Evolutionary conservation across 2,797 vertebrate species (phyloP).

Genomic region (Rhadinocentrus ornatus): DNA sequence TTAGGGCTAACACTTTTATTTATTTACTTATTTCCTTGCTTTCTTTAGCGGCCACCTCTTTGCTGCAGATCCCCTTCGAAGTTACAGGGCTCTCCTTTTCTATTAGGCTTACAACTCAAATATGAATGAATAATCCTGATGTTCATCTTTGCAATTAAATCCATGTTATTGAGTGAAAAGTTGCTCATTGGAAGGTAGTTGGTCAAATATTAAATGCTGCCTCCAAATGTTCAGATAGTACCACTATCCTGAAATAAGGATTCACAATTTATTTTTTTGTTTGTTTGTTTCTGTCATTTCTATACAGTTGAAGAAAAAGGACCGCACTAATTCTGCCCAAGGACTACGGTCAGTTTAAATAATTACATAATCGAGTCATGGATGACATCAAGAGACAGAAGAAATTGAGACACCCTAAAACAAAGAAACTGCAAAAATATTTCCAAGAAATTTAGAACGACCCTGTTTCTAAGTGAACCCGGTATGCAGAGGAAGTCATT

Average conservation of each 20-base stretch:
- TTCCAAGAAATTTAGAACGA: not conserved
- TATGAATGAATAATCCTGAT: not conserved
- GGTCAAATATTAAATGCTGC: not conserved
- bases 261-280: not conserved
- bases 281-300: not conserved
- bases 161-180: not conserved
- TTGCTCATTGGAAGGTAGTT: not conserved
- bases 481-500: no score
- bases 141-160: not conserved
- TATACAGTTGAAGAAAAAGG: not conserved
- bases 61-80: not conserved
- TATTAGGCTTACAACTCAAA: conserved; percentile 8
- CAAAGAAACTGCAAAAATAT: not conserved
- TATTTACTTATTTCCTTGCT: no score
- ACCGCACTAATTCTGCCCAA: not conserved
- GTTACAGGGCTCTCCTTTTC: not conserved
- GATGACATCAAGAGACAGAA: not conserved
- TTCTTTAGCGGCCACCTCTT: not conserved
- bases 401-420: conserved; percentile 1
- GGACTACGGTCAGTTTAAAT: not conserved
- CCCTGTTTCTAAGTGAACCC: not conserved
- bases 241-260: no score
- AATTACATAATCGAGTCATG: not conserved
- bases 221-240: not conserved
- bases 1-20: not conserved